Evolutionary conservation across 1,140 invertebrate genomes (phyloP).

Genomic region (Aphaenogaster rudis): DNA sequence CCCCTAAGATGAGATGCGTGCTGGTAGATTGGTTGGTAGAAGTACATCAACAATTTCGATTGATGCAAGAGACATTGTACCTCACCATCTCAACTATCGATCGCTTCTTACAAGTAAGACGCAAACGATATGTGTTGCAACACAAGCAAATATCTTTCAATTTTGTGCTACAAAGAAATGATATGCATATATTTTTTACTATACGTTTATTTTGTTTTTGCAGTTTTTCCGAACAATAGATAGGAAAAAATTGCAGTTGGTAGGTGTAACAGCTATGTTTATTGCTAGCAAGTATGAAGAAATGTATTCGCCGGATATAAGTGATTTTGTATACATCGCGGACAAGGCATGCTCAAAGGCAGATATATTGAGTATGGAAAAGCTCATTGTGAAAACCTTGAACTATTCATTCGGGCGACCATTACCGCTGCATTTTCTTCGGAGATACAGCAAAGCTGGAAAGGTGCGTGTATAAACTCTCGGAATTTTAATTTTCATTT

Average conservation of each 20-base stretch:
- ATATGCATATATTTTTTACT: background rate
- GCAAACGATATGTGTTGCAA: background rate
- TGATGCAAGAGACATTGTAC: slow-evolving; percentile 97
- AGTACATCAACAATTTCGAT: slow-evolving; percentile 95
- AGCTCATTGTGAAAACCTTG: slow-evolving; percentile 91
- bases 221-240: slow-evolving; percentile 88
- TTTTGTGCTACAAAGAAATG: background rate
- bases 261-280: slow-evolving; percentile 96
- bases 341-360: slow-evolving; percentile 94
- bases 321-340: slow-evolving; percentile 97
- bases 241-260: slow-evolving; percentile 93
- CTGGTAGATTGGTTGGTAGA: slow-evolving; percentile 98
- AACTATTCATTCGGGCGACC: slow-evolving; percentile 95
- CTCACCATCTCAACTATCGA: slow-evolving; percentile 96
- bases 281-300: slow-evolving; percentile 99
- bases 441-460: slow-evolving; percentile 93
- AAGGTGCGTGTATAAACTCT: slow-evolving; percentile 83
- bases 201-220: slow-evolving; percentile 65
- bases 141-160: background rate
- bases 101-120: slow-evolving; percentile 93
- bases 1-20: slow-evolving; percentile 94
- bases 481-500: background rate
- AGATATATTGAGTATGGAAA: slow-evolving; percentile 95
- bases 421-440: slow-evolving; percentile 95
- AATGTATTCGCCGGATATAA: slow-evolving; percentile 95